Evolutionary conservation across 30 jellyfish, hydroid and myxozoan species (phyloP).

Genomic region (Catostylus mosaicus): DNA sequence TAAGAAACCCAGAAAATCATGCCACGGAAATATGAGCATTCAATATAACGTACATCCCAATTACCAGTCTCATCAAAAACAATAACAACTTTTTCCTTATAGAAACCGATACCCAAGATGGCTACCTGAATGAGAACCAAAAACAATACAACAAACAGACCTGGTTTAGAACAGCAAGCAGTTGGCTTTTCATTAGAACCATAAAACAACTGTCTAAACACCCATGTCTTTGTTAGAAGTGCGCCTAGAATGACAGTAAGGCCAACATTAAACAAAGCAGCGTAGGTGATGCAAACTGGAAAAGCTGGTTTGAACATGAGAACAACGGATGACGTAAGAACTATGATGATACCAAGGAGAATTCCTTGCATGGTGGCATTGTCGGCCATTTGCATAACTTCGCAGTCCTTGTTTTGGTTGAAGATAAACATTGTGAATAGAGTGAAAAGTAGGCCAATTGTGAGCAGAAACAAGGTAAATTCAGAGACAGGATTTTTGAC

Average conservation of each 20-base stretch:
- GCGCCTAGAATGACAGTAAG: slow-evolving; percentile 80
- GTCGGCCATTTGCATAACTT: slow-evolving; percentile 73
- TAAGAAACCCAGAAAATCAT: slow-evolving; percentile 79
- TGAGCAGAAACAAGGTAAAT: slow-evolving; percentile 66
- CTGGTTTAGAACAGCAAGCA: slow-evolving; percentile 65
- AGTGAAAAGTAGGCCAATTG: slow-evolving; percentile 71
- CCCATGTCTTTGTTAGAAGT: slow-evolving; percentile 70
- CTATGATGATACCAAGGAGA: slow-evolving; percentile 63
- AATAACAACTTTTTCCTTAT: slow-evolving; percentile 42
- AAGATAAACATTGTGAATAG: slow-evolving; percentile 83
- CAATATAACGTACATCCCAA: slow-evolving; percentile 83
- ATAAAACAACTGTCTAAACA: slow-evolving; percentile 15
- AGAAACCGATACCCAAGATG: slow-evolving; percentile 53
- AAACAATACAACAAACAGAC: slow-evolving; percentile 48
- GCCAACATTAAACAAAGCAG: slow-evolving; percentile 65
- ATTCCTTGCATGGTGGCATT: slow-evolving; percentile 58
- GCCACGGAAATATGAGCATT: slow-evolving; percentile 76
- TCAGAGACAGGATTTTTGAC: slow-evolving; percentile 83
- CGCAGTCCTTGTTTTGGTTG: slow-evolving; percentile 85
- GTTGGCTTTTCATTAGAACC: slow-evolving; percentile 66
- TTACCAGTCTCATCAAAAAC: slow-evolving; percentile 61
- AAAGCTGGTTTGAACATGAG: slow-evolving; percentile 76
- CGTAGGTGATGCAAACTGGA: slow-evolving; percentile 58
- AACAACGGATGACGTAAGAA: slow-evolving; percentile 72
- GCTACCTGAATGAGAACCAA: slow-evolving; percentile 54